A percentile compares a stretch with the other conserved stretches of the same genome.
Conservation (phyloP, 2,113 vertebrate genomes). For the Daphoenositta chrysoptera region DNA sequence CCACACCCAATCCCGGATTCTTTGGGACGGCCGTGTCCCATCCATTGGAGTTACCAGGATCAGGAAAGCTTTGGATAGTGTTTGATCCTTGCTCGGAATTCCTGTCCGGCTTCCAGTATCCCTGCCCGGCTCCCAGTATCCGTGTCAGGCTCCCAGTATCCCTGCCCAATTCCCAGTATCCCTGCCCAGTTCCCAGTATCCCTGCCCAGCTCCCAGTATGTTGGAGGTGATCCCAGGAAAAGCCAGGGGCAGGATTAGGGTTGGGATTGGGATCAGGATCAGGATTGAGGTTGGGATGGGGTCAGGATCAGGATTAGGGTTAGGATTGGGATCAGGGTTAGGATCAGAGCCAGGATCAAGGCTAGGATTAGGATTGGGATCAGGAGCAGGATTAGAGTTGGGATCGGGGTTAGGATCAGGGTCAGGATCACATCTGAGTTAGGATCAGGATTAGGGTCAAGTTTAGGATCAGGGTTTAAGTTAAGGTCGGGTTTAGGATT, state of each 20-base stretch:
- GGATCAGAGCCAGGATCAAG: accelerated
- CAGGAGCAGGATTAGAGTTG: accelerated
- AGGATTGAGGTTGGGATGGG: too few relatives aligned
- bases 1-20: background rate
- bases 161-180: background rate
- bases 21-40: background rate
- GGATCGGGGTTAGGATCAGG: too few relatives aligned
- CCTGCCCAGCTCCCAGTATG: accelerated
- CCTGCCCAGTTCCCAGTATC: background rate
- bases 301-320: background rate
- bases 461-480: background rate
- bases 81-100: background rate
- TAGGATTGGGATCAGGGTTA: accelerated
- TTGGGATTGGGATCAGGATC: background rate
- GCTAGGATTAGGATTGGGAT: accelerated
- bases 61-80: background rate
- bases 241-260: too few relatives aligned
- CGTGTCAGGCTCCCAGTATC: background rate
- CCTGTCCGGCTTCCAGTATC: background rate
- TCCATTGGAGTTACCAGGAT: accelerated
- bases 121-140: background rate
- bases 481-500: background rate
- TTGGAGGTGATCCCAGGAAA: too few relatives aligned
- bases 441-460: background rate
- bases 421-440: background rate